Base-by-base conservation (phyloP, 1,140 invertebrate species). In the Tenebrio molitor region DNA sequence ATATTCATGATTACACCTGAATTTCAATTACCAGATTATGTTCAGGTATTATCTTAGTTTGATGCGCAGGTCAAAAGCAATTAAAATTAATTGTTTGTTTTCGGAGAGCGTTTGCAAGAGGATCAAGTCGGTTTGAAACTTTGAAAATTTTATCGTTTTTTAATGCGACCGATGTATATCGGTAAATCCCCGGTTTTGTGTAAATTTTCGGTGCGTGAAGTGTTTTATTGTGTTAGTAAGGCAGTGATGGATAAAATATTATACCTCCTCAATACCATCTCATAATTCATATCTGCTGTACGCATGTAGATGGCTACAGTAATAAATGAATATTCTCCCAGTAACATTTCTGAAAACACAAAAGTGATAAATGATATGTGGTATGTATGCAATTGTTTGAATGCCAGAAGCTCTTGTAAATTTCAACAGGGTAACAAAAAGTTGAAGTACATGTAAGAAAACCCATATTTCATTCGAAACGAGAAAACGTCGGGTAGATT, bases 391-490 rank as follows among this genome's bases (percentile, higher is more conserved):
- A 58, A 58, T 53, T 58, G 50, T 58, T 58, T 29, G 50, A 25
- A 58, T 29, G 10, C 23, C 50, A 19, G 42, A 3, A 12, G 42
- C 42, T 46, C 15, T 46, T 58, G 19, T 12, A 29, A 58, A 33
- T 58, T 58, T 58, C 50, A 58, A 58, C 50, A 58, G 50, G 23
- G 21, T 3, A 58, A 58, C 50, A 58, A 58, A 58, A 58, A 58
- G 21, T 58, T 10, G 8, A 12, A 23, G 3, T 33, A 29, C 50
- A 29, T 14, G 23, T 58, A 58, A 58, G 50, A 58, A 58, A 58
- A 58, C 4, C 23, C 50, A 58, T 58, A 29, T 58, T 58, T 58
- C 50, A 58, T 58, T 58, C 29, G 23, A 29, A 25, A 29, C 50
- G 8, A 29, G 25, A 29, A 8, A 58, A 34, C 23, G 50, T 29